Evolutionary conservation across 1,140 invertebrate species (phyloP), one percentile per base, ranked within the genome.

Genomic region (Nasonia longicornis): DNA sequence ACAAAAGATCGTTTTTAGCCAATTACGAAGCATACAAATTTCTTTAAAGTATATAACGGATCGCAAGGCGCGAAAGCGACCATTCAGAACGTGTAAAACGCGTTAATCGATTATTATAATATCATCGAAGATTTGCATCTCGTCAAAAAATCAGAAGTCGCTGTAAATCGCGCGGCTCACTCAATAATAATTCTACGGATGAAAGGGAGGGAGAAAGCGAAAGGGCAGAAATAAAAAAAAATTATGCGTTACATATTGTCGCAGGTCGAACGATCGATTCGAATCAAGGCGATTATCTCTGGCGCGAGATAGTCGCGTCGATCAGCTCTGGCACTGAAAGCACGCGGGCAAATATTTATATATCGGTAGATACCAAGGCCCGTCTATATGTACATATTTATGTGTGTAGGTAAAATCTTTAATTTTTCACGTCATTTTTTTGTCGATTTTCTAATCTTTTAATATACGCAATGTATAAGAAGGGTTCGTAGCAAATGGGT

Each of bases 311-410:
- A 38, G 16, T 58, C 42, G 38, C 79, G 31, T 63, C 73, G 63
- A 81, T 69, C 20, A n/a, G 48, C 74, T 75, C 72, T 81, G 73
- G 74, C 79, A 81, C 79, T 81, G 73, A 77, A 75, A 76, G 73
- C 79, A 26, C 66, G 48, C 64, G 48, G 35, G 42, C 29, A 31
- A 67, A 67, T 67, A 29, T 73, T 48, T 75, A 38, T 75, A 52
- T 58, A 76, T 64, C 73, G 64, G 45, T 77, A 76, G 66, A 81
- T 81, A 81, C 73, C 73, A 77, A 76, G 79, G 73, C 79, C 79
- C 79, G 73, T 73, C 67, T 81, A 81, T 67, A 75, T 81, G 64
- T 77, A 81, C 79, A 81, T 76, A 76, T 71, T 76, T 81, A 66
- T 76, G 74, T 71, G 79, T 42, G 79, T 81, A 81, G 31, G 66